Conservation (phyloP, 2,113 vertebrate genomes). For the Connochaetes taurinus region DNA sequence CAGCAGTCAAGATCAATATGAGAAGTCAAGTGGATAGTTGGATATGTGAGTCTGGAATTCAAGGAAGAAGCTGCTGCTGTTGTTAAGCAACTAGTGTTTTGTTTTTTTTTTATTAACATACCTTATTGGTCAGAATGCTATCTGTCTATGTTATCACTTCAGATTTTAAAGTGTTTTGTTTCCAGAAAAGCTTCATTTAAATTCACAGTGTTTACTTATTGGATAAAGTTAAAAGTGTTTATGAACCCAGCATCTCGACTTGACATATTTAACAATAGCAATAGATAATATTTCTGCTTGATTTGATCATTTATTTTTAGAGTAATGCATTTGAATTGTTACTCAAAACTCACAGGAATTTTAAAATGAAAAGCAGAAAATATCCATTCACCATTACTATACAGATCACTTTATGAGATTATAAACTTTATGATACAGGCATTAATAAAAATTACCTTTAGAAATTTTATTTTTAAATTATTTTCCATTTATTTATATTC, state of each 20-base stretch:
- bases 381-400: not conserved
- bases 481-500: not conserved
- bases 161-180: not conserved
- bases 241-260: not conserved
- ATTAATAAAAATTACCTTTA: not conserved
- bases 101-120: not conserved
- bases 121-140: not conserved
- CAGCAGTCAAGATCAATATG: not conserved
- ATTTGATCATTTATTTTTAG: not conserved
- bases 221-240: not conserved
- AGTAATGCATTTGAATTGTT: not conserved
- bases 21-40: not conserved
- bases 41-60: not conserved
- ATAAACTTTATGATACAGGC: not conserved
- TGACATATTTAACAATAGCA: not conserved
- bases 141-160: not conserved
- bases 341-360: not conserved
- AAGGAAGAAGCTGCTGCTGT: not conserved
- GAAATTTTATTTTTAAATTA: not conserved
- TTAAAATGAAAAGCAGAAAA: not conserved
- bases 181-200: not conserved
- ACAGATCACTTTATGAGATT: not conserved
- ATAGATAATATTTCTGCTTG: not conserved
- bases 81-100: not conserved
- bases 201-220: not conserved